A percentile compares a stretch with the other conserved stretches of the same genome.
phyloP scores from a whole-genome alignment of 1,140 invertebrate species.

The Hycleus cichorii region DNA sequence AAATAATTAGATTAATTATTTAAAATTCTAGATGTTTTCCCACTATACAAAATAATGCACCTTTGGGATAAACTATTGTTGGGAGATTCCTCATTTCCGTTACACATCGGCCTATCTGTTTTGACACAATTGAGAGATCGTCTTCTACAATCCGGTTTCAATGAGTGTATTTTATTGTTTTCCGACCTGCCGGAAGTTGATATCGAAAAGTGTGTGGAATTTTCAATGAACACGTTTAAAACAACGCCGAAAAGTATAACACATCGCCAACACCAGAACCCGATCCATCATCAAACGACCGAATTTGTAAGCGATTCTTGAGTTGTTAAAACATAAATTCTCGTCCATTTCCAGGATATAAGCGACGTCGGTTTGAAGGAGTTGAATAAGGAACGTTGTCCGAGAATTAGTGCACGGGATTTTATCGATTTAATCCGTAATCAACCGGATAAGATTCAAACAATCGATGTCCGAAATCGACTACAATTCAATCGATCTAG shows the following conservation, averaged over 20 bases:
- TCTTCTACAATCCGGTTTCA: slow-evolving; percentile 84
- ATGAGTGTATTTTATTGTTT: slow-evolving; percentile 95
- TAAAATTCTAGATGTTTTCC: slow-evolving; percentile 77
- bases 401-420: slow-evolving; percentile 79
- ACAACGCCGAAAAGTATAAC: slow-evolving; percentile 83
- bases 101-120: slow-evolving; percentile 92
- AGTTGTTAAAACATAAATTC: background rate
- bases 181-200: slow-evolving; percentile 97
- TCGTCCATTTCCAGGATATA: slow-evolving; percentile 53
- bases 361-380: slow-evolving; percentile 59
- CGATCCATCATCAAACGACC: slow-evolving; percentile 7
- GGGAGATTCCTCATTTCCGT: slow-evolving; percentile 87
- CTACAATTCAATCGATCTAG: slow-evolving; percentile 69
- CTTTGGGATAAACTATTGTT: slow-evolving; percentile 95
- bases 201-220: slow-evolving; percentile 85
- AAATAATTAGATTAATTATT: too few relatives aligned
- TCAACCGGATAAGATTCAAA: slow-evolving; percentile 57
- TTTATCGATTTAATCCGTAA: slow-evolving; percentile 65
- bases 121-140: slow-evolving; percentile 80
- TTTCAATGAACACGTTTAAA: slow-evolving; percentile 80
- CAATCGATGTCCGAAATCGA: slow-evolving; percentile 68
- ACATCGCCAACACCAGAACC: slow-evolving; percentile 63
- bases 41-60: slow-evolving; percentile 96
- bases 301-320: background rate
- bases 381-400: slow-evolving; percentile 64